phyloP scores from a whole-genome alignment of 2,888 invertebrate species.

The Steinernema carpocapsae region DNA sequence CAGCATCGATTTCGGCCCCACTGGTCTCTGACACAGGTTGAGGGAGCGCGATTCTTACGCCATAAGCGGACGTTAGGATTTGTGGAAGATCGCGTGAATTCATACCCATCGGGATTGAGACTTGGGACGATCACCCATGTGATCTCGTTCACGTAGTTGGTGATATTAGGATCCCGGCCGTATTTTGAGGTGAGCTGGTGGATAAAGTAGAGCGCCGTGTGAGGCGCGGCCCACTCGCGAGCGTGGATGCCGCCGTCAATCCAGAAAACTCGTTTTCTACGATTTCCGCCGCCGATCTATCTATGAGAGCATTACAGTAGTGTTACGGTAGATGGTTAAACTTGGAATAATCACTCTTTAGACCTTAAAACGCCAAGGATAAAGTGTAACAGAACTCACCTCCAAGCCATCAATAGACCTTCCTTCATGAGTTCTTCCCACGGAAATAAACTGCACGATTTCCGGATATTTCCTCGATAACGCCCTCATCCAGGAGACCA shows the following conservation, averaged over 20 bases:
- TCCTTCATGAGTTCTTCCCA: slow-evolving; percentile 65
- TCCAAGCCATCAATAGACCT: slow-evolving; percentile 66
- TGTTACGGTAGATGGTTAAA: background rate
- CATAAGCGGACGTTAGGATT: slow-evolving; percentile 60
- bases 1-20: slow-evolving; percentile 42
- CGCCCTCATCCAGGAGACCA: slow-evolving; percentile 63
- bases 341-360: background rate
- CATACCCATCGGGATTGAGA: slow-evolving; percentile 58
- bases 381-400: slow-evolving; percentile 41
- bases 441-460: slow-evolving; percentile 61
- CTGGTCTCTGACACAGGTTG: slow-evolving; percentile 47
- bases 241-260: slow-evolving; percentile 68
- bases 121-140: slow-evolving; percentile 57
- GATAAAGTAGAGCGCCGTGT: slow-evolving; percentile 68
- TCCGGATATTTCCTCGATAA: slow-evolving; percentile 58
- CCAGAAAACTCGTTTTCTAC: slow-evolving; percentile 65
- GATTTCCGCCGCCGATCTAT: slow-evolving; percentile 61
- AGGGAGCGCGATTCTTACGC: slow-evolving; percentile 58
- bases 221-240: slow-evolving; percentile 68
- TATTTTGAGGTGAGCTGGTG: slow-evolving; percentile 66
- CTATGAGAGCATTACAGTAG: slow-evolving; percentile 18
- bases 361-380: background rate
- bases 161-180: slow-evolving; percentile 58
- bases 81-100: slow-evolving; percentile 50
- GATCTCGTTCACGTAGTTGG: slow-evolving; percentile 58